These are phyloP conservation scores for Tenebrosternarchus preto DNA, from an alignment of 2,113 vertebrate genomes.

Conservation along the genomic window DNA sequence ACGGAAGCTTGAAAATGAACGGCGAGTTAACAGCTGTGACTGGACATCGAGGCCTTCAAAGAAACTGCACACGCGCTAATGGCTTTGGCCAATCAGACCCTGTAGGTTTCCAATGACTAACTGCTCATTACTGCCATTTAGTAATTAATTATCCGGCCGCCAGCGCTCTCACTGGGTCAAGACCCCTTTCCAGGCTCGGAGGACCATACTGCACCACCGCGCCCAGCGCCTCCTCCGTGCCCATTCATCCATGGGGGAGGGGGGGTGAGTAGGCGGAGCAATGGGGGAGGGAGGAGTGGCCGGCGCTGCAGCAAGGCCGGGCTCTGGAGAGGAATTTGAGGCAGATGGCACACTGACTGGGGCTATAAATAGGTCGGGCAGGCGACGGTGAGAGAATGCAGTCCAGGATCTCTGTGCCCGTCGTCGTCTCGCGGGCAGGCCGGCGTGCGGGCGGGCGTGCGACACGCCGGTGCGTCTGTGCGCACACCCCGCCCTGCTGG, in stretches of 20 bases:
- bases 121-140: conserved; percentile 29
- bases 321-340: not conserved
- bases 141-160: conserved; percentile 4
- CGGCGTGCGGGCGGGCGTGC: not conserved
- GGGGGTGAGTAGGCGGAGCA: not conserved
- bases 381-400: not conserved
- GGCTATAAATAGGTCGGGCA: conserved; percentile 21
- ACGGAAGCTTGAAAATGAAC: not conserved
- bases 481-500: not conserved
- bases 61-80: not conserved
- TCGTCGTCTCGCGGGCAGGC: too few species aligned
- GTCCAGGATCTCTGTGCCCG: conserved; percentile 29
- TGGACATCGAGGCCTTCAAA: not conserved
- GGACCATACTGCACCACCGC: not conserved
- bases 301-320: not conserved
- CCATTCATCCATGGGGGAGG: not conserved
- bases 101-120: conserved; percentile 9
- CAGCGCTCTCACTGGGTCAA: not conserved
- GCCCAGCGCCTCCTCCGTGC: not conserved
- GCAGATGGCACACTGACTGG: conserved; percentile 36
- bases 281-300: too few species aligned
- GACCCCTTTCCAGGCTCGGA: not conserved
- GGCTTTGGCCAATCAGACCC: not conserved
- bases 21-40: not conserved
- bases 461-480: not conserved